Evolutionary conservation across 2,888 invertebrate genomes (phyloP).

Genomic region (Rhodophaea formosa): DNA sequence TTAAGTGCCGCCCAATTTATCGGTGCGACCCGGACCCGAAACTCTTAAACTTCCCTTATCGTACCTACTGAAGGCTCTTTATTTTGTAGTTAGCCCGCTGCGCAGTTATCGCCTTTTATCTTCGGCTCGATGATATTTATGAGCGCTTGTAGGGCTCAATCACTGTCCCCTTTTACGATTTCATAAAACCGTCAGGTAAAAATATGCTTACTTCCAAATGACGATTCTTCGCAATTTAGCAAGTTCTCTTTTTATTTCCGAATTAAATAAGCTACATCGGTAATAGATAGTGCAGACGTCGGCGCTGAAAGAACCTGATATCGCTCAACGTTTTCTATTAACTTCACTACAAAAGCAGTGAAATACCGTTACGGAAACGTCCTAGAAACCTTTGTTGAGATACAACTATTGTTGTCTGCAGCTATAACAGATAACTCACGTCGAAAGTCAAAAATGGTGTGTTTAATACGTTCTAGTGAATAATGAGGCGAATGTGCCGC

Average conservation of each 20-base stretch:
- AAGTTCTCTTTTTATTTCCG: background rate
- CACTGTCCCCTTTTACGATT: slow-evolving; percentile 21
- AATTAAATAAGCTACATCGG: slow-evolving; percentile 34
- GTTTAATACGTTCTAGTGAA: slow-evolving; percentile 40
- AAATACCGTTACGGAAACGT: slow-evolving; percentile 66
- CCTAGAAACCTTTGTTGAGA: slow-evolving; percentile 66
- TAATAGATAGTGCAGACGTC: slow-evolving; percentile 39
- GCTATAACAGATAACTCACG: slow-evolving; percentile 51
- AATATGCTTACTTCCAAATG: background rate
- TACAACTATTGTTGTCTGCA: slow-evolving; percentile 61
- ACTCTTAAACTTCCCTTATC: slow-evolving; percentile 79
- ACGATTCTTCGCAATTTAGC: background rate
- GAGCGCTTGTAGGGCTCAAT: slow-evolving; percentile 16
- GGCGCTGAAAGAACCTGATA: slow-evolving; percentile 52
- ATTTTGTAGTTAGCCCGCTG: slow-evolving; percentile 75
- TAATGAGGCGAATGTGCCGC: slow-evolving; percentile 44
- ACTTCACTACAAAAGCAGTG: slow-evolving; percentile 58
- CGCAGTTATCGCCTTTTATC: slow-evolving; percentile 71
- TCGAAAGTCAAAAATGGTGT: slow-evolving; percentile 42
- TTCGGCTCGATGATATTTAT: slow-evolving; percentile 43
- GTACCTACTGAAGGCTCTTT: slow-evolving; percentile 76
- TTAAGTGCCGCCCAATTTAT: slow-evolving; percentile 82
- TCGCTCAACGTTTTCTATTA: slow-evolving; percentile 61
- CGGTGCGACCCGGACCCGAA: slow-evolving; percentile 76
- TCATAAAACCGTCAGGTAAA: background rate